Base-by-base conservation (phyloP, 2,888 invertebrate species). In the Lasioglossum marginatum region DNA sequence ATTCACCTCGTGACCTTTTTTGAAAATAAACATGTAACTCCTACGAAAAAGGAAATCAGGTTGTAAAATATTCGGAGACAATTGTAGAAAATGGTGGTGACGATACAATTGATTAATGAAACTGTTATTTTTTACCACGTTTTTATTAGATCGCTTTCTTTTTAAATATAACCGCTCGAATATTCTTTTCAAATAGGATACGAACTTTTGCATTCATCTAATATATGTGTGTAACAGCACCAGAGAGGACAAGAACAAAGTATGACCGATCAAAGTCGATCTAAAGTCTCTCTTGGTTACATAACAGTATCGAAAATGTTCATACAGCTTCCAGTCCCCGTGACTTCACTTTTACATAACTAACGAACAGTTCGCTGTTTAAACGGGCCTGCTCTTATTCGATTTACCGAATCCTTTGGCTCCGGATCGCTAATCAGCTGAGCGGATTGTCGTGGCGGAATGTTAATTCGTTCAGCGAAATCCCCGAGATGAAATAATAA, bases 231-330 rank as follows among this genome's bases (percentile, higher is more conserved):
- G 16, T 23, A 27, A n/a, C 19, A 31, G 5, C 31, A 23, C n/a
- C n/a, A 31, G 37, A 37, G 31, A 34, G 4, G 1, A n/a, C 4
- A 14, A 16, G 31, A 72, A 31, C 34, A 19, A 31, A 4, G 57
- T 10, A 45, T 57, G 57, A 57, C 23, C 5, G 27, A 72, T 4
- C 40, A 19, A 8, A 48, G n/a, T 40, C 16, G 23, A 66, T 3
- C 5, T n/a, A 19, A 8, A 37, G n/a, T 40, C 34, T 40, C 43
- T 12, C 23, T 6, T 10, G 1, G 43, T 85, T 83, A 83, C 52
- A n/a, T 80, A 85, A 85, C 43, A 27, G 8, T 43, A 74, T 78
- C 27, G 8, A 75, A 80, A 85, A 48, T 70, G 80, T 80, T 83
- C 27, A 45, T 43, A 52, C 34, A 27, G 40, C 19, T 14, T 48